Evolutionary conservation across 92 coral and sea anemone genomes (phyloP), one percentile per base, ranked within the genome.

Genomic region (Phenganax stokvisi): DNA sequence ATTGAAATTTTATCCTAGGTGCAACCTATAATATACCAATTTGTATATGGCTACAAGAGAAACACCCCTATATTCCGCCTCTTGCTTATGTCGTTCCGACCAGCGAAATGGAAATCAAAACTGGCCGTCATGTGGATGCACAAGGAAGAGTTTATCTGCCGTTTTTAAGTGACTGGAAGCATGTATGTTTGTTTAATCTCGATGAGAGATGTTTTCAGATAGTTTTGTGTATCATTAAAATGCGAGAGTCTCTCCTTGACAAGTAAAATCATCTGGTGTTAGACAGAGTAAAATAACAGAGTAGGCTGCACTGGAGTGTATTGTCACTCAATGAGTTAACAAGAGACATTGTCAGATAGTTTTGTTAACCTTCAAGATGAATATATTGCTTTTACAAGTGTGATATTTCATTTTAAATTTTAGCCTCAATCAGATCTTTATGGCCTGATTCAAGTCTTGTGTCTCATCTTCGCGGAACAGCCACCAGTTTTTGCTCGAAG

Each of bases 381-480:
- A 37, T 25, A 69, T 13, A 28, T 20, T 51, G 3, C 28, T 5
- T 82, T 16, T 47, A 9, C 68, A 12, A 25, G 16, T 16, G 8
- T 8, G 17, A 9, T 74, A 51, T 54, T 20, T 61, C 44, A 20
- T 29, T 29, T 53, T 55, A 1, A 67, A 73, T 87, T 90, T 31
- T 66, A 93, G 98, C 98, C 98, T 30, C 82, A 75, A 59, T 91
- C 97, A 73, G 98, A 93, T 80, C 85, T 93, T 11, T 82, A 92
- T 57, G 93, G 90, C 17, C 77, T 93, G 68, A 85, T 93, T 57
- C 98, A 93, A 84, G 71, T 93, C 47, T 79, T 93, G 51, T 84
- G 94, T 59, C 85, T 96, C 12, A 69, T 90, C 54, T 93, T 93
- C 87, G 97, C 98, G 47, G 94, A 90, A 54, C 85, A 84, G n/a